Evolutionary conservation across 1,140 invertebrate genomes (phyloP).

Genomic region (Hermetia illucens): DNA sequence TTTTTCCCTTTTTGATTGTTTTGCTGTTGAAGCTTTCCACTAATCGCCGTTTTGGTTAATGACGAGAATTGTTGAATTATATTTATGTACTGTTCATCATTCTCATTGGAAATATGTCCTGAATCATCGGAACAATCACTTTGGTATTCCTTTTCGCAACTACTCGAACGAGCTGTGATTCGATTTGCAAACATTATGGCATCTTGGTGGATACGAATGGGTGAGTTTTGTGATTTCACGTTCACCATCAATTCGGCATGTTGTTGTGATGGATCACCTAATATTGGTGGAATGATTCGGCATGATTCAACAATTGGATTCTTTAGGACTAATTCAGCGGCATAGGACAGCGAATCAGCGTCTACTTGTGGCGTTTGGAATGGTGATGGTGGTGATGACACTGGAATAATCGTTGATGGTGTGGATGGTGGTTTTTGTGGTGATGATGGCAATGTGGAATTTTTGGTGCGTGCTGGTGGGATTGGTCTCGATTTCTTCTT

Average conservation of each 20-base stretch:
- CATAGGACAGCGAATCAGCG: constrained; percentile 19
- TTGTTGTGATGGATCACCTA: constrained; percentile 25
- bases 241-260: constrained; percentile 22
- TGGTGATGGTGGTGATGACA: too few species aligned
- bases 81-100: constrained; percentile 26
- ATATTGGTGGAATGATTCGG: constrained; percentile 25
- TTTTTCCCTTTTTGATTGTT: constrained; percentile 7
- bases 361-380: too few species aligned
- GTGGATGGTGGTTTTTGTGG: too few species aligned
- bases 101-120: constrained; percentile 60
- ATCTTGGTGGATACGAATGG: background rate
- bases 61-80: background rate
- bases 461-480: too few species aligned
- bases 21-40: constrained; percentile 11
- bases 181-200: background rate
- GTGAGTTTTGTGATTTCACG: constrained; percentile 7
- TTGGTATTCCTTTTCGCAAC: background rate
- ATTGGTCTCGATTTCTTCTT: too few species aligned
- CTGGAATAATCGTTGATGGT: too few species aligned
- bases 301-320: constrained; percentile 22
- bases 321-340: constrained; percentile 21
- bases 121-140: constrained; percentile 51
- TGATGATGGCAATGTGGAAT: too few species aligned
- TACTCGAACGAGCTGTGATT: background rate
- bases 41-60: background rate